A percentile compares a stretch with the other conserved stretches of the same genome.
phyloP scores from a whole-genome alignment of 2,888 invertebrate genomes.

The Dryocosmus kuriphilus region DNA sequence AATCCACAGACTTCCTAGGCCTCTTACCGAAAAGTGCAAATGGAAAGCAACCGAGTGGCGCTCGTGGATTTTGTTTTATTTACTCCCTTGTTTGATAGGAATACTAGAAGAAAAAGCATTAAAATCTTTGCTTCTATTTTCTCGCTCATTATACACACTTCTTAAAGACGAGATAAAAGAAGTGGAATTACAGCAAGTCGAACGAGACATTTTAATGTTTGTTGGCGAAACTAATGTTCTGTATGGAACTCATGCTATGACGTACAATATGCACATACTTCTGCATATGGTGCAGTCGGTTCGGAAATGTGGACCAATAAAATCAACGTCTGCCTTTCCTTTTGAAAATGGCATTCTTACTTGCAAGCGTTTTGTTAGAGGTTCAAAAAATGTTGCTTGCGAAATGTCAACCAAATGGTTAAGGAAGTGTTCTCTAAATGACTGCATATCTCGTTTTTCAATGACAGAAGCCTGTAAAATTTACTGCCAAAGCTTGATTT shows the following conservation, averaged over 20 bases:
- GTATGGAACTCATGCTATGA: background rate
- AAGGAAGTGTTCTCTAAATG: background rate
- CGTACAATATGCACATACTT: background rate
- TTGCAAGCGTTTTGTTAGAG: background rate
- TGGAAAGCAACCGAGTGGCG: background rate
- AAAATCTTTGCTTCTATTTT: background rate
- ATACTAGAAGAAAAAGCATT: background rate
- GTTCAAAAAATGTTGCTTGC: background rate
- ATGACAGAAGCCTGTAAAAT: background rate
- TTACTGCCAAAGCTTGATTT: background rate
- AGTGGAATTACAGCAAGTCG: background rate
- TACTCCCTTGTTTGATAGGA: background rate
- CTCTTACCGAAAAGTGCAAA: background rate
- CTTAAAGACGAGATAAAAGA: background rate
- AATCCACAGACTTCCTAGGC: background rate
- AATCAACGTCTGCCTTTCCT: constrained; percentile 28
- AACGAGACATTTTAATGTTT: background rate
- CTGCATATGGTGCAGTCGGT: background rate
- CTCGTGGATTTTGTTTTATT: background rate
- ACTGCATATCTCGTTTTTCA: background rate
- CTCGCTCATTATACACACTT: background rate
- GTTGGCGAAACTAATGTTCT: background rate
- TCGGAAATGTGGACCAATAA: background rate
- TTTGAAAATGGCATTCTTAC: constrained; percentile 42
- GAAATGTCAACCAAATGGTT: background rate